phyloP scores from a whole-genome alignment of 2,888 invertebrate species.

The Allacma fusca region DNA sequence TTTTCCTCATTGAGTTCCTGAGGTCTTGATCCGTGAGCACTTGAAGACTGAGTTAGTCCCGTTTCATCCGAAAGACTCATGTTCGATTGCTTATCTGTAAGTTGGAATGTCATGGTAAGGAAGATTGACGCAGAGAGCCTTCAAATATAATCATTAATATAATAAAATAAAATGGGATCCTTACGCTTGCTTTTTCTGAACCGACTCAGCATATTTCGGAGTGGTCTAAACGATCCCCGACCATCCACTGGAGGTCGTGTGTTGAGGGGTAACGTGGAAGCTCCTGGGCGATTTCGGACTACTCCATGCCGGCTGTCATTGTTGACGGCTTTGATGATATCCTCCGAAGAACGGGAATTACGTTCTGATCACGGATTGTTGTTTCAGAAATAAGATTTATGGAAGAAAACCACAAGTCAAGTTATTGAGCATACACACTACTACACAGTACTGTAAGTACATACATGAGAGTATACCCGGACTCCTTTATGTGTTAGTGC shows the following conservation, averaged over 20 bases:
- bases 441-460: background rate
- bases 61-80: conserved; percentile 37
- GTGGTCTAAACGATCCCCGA: conserved; percentile 47
- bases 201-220: conserved; percentile 60
- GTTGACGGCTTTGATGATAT: conserved; percentile 39
- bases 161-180: conserved; percentile 21
- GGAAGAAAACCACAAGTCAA: background rate
- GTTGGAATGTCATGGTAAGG: background rate
- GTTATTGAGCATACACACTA: background rate
- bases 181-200: conserved; percentile 56
- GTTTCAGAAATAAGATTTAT: too few relatives aligned
- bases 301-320: background rate
- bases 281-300: conserved; percentile 22
- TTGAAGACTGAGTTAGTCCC: background rate
- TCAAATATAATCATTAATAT: too few relatives aligned
- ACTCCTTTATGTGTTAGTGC: too few relatives aligned
- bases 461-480: too few relatives aligned
- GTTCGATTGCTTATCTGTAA: conserved; percentile 36
- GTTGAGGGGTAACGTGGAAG: conserved; percentile 38
- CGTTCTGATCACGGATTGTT: conserved; percentile 35
- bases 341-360: conserved; percentile 43
- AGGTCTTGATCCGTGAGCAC: conserved; percentile 9
- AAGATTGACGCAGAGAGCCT: too few relatives aligned
- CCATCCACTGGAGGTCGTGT: conserved; percentile 28
- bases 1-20: conserved; percentile 24